Conservation (phyloP, 2,888 invertebrate species). For the Carpatolechia fugitivella region DNA sequence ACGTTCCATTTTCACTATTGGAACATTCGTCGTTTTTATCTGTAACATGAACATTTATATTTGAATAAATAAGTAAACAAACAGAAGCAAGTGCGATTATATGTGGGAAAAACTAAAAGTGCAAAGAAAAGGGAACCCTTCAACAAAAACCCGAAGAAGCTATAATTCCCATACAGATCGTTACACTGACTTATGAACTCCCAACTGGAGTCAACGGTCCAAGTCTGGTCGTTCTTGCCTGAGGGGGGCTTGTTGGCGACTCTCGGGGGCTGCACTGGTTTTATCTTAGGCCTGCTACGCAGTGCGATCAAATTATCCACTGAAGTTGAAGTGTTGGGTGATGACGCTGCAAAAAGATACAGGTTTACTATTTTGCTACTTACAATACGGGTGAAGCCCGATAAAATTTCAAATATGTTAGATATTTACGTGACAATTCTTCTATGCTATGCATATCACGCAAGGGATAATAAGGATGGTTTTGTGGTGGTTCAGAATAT, state of each 20-base stretch:
- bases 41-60: constrained; percentile 27
- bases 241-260: constrained; percentile 69
- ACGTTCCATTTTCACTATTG: constrained; percentile 68
- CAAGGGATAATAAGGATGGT: constrained; percentile 70
- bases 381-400: not conserved
- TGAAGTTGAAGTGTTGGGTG: constrained; percentile 81
- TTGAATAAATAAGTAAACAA: not conserved
- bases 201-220: constrained; percentile 95
- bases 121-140: not conserved
- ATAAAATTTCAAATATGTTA: no score
- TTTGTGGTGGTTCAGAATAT: constrained; percentile 81
- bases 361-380: no score
- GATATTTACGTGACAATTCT: constrained; percentile 70
- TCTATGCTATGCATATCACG: constrained; percentile 77
- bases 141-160: constrained; percentile 1
- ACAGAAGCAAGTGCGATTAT: not conserved
- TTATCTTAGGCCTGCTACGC: constrained; percentile 80
- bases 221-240: constrained; percentile 80
- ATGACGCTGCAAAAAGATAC: no score
- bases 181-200: constrained; percentile 87
- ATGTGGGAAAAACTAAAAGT: not conserved
- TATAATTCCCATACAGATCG: not conserved
- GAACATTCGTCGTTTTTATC: constrained; percentile 64
- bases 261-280: constrained; percentile 86
- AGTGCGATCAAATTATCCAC: constrained; percentile 82